Base-by-base conservation (phyloP, 2,113 vertebrate genomes). In the Rostratula benghalensis region DNA sequence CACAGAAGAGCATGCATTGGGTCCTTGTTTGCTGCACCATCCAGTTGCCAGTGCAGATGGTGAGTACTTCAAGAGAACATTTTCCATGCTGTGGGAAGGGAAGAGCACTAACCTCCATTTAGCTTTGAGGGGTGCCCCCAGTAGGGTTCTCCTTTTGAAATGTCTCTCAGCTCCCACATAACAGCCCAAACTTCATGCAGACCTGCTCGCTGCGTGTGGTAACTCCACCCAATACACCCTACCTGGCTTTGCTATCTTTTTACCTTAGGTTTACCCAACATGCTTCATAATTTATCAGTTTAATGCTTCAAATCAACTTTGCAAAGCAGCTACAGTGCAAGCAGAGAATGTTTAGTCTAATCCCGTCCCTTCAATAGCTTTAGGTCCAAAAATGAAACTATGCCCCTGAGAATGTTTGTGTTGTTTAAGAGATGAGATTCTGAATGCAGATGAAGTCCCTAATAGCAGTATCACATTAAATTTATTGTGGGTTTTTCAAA, bases 1-100 rank as follows among this genome's bases (percentile, higher is more conserved):
- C 35, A 54, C 25, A 45, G 53, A 68, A 71, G 22, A 27, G 31
- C 23, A 11, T 0, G 2, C 8, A 37, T 2, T 5, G 4, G 24
- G n/a, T 41, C 28, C 30, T 28, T 31, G 17, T 31, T 37, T 57
- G 61, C 41, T 30, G 11, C 22, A 45, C 17, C 48, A 41, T 9
- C 21, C 56, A 23, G 59, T 3, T 18, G 18, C 50, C 64, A 60
- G 39, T 25, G 60, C 25, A 27, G 25, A 13, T 2, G 35, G 51
- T 4, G 25, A 41, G 54, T 7, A 20, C 45, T 45, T 60, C 59
- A 21, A 13, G 6, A 11, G 59, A 60, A 27, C 54, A 31, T n/a
- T 33, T 48, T 30, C 53, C 28, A 4, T 18, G 27, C 76, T 45
- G 63, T 22, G 41, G 56, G 46, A 21, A 74, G 59, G 59, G 45